Evolutionary conservation across 2,888 invertebrate genomes (phyloP).

Genomic region (Mimachlamys varia): DNA sequence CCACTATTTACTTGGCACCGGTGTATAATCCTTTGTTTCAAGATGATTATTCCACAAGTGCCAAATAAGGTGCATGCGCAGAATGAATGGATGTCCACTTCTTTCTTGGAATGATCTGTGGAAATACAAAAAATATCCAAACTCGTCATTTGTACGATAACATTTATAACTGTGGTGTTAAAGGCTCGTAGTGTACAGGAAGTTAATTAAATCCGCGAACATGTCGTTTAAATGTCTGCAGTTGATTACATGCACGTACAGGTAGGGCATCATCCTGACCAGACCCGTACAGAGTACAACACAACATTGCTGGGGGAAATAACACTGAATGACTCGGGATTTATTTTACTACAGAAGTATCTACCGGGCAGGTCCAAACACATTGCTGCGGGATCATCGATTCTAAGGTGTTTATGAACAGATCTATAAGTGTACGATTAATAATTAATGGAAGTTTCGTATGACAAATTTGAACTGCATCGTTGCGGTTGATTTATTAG

Average conservation of each 20-base stretch:
- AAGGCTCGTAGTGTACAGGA: background rate
- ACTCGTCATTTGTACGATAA: background rate
- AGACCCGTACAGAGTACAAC: background rate
- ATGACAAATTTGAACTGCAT: conserved; percentile 31
- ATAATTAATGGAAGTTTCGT: conserved; percentile 22
- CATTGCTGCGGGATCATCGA: background rate
- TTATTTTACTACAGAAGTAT: background rate
- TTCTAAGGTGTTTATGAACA: conserved; percentile 29
- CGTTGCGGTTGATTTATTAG: conserved; percentile 27
- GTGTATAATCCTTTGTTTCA: conserved; percentile 72
- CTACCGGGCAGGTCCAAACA: background rate
- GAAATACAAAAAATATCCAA: conserved; percentile 1
- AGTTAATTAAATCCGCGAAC: conserved; percentile 8
- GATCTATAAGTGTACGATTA: conserved; percentile 32
- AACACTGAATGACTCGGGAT: background rate
- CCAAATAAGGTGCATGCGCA: conserved; percentile 73
- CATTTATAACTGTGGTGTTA: background rate
- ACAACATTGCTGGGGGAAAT: no score
- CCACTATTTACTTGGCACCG: conserved; percentile 77
- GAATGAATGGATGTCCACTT: background rate
- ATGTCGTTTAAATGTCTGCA: background rate
- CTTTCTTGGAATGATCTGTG: conserved; percentile 37
- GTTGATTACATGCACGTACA: conserved; percentile 23
- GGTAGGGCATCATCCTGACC: background rate
- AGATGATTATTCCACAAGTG: conserved; percentile 78